Percentiles rank a stretch among this genome's conserved stretches.
Evolutionary conservation across 2,888 invertebrate genomes (phyloP).

Genomic region (Microctonus aethiopoides): DNA sequence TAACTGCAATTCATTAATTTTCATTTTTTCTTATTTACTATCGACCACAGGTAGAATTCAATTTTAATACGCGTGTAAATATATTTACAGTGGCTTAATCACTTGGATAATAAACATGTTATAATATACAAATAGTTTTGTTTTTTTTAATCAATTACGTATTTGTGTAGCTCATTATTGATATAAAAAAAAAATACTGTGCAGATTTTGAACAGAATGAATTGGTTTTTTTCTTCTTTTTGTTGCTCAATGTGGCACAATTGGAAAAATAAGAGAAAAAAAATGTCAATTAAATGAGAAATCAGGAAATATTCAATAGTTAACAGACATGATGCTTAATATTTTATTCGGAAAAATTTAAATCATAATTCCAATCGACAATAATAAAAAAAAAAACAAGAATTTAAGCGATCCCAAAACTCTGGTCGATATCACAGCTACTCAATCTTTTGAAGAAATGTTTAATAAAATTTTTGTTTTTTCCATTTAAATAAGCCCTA

Average conservation of each 20-base stretch:
- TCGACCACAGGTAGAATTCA: slow-evolving; percentile 14
- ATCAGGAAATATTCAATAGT: background rate
- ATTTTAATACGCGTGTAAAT: slow-evolving; percentile 34
- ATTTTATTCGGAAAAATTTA: background rate
- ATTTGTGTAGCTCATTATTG: slow-evolving; percentile 5
- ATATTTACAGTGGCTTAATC: slow-evolving; percentile 41
- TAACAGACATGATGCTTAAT: background rate
- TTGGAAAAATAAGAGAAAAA: background rate
- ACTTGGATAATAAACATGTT: slow-evolving; percentile 36
- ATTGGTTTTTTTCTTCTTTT: slow-evolving; percentile 12
- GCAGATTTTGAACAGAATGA: slow-evolving; percentile 20
- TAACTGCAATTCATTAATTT: slow-evolving; percentile 15
- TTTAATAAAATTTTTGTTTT: slow-evolving; percentile 35
- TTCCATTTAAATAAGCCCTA: slow-evolving; percentile 40
- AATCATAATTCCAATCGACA: background rate
- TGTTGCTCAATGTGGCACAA: slow-evolving; percentile 12
- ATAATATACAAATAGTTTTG: slow-evolving; percentile 40
- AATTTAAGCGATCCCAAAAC: slow-evolving; percentile 51
- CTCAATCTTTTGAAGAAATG: slow-evolving; percentile 48
- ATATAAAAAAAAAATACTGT: slow-evolving; percentile 20
- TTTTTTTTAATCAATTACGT: slow-evolving; percentile 19
- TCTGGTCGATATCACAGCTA: slow-evolving; percentile 65
- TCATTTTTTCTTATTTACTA: slow-evolving; percentile 7
- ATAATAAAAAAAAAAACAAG: slow-evolving; percentile 34
- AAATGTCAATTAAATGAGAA: no score